Conservation (phyloP, 2,888 invertebrate genomes). For the Conistra vaccinii region DNA sequence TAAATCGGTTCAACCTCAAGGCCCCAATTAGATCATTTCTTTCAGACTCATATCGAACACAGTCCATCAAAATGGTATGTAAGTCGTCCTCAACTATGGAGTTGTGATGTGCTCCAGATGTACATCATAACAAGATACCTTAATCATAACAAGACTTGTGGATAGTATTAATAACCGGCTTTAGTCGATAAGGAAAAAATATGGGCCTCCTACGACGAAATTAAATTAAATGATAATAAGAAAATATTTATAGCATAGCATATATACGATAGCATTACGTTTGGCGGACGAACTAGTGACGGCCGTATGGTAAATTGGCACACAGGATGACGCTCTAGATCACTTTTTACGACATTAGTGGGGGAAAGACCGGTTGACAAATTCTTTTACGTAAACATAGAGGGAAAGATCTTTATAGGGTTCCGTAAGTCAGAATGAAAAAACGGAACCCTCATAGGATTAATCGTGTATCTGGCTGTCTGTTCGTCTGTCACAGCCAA, state of each 20-base stretch:
- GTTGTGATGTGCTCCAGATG: no score
- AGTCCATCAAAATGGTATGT: neutral
- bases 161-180: neutral
- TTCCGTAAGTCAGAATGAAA: no score
- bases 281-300: conserved; percentile 16
- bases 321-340: conserved; percentile 2
- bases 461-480: no score
- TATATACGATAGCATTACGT: neutral
- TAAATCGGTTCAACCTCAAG: neutral
- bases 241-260: no score
- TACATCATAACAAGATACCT: neutral
- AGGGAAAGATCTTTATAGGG: conserved; percentile 1
- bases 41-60: neutral
- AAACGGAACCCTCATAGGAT: no score
- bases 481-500: no score
- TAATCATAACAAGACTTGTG: conserved; percentile 9
- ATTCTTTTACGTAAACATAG: neutral
- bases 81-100: neutral
- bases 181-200: conserved; percentile 20
- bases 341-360: neutral
- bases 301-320: conserved; percentile 6
- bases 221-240: conserved; percentile 1
- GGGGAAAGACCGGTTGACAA: conserved; percentile 10
- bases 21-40: neutral
- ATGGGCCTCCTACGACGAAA: conserved; percentile 2